Evolutionary conservation across 2,797 vertebrate species (phyloP).

Genomic region (Stomatorhinus walkeri): DNA sequence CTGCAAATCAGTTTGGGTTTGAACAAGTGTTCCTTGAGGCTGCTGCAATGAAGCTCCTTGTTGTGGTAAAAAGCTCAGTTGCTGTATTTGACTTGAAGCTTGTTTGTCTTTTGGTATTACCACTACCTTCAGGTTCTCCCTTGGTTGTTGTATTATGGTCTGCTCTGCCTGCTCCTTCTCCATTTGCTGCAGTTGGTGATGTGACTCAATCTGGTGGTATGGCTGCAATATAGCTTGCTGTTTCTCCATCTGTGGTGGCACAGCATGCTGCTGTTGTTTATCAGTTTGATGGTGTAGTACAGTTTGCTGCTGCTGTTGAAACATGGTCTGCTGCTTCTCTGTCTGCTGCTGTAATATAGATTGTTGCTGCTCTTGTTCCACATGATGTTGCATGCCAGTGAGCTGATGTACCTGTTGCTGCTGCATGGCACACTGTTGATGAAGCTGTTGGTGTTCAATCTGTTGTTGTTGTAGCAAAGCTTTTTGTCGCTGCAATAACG

Average conservation of each 20-base stretch:
- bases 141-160: neutral
- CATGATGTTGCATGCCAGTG: slow-evolving; percentile 31
- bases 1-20: slow-evolving; percentile 42
- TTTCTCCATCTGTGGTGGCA: slow-evolving; percentile 47
- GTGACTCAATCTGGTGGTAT: slow-evolving; percentile 42
- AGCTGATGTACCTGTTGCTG: slow-evolving; percentile 31
- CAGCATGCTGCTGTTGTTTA: slow-evolving; percentile 51
- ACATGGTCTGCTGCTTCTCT: slow-evolving; percentile 40
- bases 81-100: slow-evolving; percentile 42
- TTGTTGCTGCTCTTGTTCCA: slow-evolving; percentile 45
- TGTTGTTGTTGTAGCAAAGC: slow-evolving; percentile 49
- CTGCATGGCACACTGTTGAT: slow-evolving; percentile 16
- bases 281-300: slow-evolving; percentile 43
- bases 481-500: slow-evolving; percentile 39
- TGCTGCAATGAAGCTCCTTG: slow-evolving; percentile 42
- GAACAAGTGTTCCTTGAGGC: slow-evolving; percentile 38
- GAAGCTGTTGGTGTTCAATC: slow-evolving; percentile 41
- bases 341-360: slow-evolving; percentile 53
- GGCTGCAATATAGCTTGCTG: slow-evolving; percentile 43
- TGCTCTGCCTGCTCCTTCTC: slow-evolving; percentile 34
- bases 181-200: neutral
- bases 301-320: slow-evolving; percentile 52
- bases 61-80: slow-evolving; percentile 40
- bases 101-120: slow-evolving; percentile 40
- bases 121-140: slow-evolving; percentile 39